These are phyloP conservation scores for Hippoglossus hippoglossus DNA, from an alignment of 2,797 vertebrate genomes.

Conservation along the genomic window DNA sequence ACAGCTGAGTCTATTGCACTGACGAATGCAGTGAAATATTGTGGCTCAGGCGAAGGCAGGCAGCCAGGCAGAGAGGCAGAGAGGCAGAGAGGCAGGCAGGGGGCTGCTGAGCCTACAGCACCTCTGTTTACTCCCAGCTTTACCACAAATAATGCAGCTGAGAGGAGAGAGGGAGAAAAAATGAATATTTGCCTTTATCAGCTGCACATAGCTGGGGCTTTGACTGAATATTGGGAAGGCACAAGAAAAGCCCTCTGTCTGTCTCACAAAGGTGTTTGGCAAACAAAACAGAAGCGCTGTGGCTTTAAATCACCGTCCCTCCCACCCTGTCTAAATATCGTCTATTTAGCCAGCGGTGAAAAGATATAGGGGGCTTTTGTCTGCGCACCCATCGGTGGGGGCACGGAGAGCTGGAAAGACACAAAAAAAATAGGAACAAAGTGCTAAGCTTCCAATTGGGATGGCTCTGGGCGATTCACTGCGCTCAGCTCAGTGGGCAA, in stretches of 20 bases:
- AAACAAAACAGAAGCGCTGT: slow-evolving; percentile 85
- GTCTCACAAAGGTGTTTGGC: slow-evolving; percentile 82
- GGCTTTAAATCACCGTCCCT: slow-evolving; percentile 91
- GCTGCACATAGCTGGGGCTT: slow-evolving; percentile 49
- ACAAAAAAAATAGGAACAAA: slow-evolving; percentile 95
- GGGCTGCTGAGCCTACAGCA: slow-evolving; percentile 70
- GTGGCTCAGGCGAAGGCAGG: slow-evolving; percentile 74
- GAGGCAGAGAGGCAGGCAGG: slow-evolving; percentile 26
- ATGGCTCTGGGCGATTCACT: slow-evolving; percentile 86
- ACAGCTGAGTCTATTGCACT: slow-evolving; percentile 83
- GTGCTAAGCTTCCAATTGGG: slow-evolving; percentile 86
- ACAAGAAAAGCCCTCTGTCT: slow-evolving; percentile 61
- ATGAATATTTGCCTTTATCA: slow-evolving; percentile 45
- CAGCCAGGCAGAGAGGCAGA: slow-evolving; percentile 58
- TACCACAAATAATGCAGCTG: slow-evolving; percentile 62
- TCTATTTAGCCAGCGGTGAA: slow-evolving; percentile 91
- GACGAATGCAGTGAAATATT: slow-evolving; percentile 82
- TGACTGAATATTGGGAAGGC: slow-evolving; percentile 49
- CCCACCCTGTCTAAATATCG: slow-evolving; percentile 91
- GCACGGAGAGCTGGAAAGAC: slow-evolving; percentile 87
- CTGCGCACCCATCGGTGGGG: slow-evolving; percentile 84
- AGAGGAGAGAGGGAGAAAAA: neutral
- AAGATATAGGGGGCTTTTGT: slow-evolving; percentile 95
- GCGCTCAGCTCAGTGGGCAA: slow-evolving; percentile 81
- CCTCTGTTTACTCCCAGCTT: slow-evolving; percentile 73